Evolutionary conservation across 2,888 invertebrate genomes (phyloP), one percentile per base, ranked within the genome.

Genomic region (Rhagium mordax): DNA sequence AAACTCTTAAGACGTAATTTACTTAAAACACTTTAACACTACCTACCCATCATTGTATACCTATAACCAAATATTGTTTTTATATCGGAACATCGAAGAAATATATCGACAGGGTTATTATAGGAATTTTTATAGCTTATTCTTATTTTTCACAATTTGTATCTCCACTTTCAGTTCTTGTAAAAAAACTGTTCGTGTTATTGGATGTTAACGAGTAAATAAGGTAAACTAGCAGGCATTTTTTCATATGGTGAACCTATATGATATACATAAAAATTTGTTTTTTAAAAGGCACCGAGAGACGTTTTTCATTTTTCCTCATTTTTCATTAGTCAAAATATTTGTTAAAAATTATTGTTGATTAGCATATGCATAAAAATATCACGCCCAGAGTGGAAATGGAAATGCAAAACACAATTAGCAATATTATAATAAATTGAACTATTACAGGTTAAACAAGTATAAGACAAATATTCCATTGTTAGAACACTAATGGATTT

Each of bases 1-100:
- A 79, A 75, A 74, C 67, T 55, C 67, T 73, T 61, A 74, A 75
- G 67, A 75, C 74, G 74, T 77, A 75, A 74, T 69, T 75, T 72
- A 71, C 68, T 74, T 69, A 48, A 47, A 48, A 53, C 29, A 67
- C 33, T 57, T 55, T 67, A 57, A 67, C 65, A 65, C 57, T 66
- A 73, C 65, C 66, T 57, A 64, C 47, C 69, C 60, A 60, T 66
- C 48, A 61, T 66, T 70, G 57, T 74, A 66, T 62, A 51, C 55
- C 70, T 71, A 61, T 72, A 72, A 64, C 66, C 55, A 62, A 62
- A 53, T 67, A 70, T 69, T 66, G 33, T 61, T 67, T 68, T 74
- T 67, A 66, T 61, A 64, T 29, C 51, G 57, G 24, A 65, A 60
- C 16, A 20, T 24, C 62, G 47, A 61, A 60, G 53, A 48, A 69